Conservation (phyloP, 2,888 invertebrate species). For the Rugalucina vietnamica region DNA sequence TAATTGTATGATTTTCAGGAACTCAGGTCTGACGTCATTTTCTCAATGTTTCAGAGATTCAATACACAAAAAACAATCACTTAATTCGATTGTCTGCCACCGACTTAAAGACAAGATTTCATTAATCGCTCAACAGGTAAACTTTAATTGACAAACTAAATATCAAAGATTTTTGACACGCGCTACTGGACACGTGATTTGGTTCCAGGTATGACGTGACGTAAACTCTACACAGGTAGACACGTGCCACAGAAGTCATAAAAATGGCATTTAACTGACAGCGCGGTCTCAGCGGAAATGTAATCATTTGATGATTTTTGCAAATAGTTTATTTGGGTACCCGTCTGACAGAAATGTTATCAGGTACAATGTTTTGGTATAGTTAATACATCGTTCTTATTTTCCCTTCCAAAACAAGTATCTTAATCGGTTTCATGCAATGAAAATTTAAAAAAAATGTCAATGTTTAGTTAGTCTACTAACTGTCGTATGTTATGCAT, state of each 20-base stretch:
- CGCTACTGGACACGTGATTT: background rate
- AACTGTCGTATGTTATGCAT: too few relatives aligned
- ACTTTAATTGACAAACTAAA: background rate
- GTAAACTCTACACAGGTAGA: conserved; percentile 2
- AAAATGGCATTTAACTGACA: conserved; percentile 14
- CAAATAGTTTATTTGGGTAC: background rate
- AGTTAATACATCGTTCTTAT: background rate
- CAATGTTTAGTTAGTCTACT: too few relatives aligned
- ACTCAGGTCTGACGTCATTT: too few relatives aligned
- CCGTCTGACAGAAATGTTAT: background rate
- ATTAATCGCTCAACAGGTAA: background rate
- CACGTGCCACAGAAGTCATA: conserved; percentile 6
- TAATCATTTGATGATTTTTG: too few relatives aligned
- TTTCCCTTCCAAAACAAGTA: background rate
- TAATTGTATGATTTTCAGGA: too few relatives aligned
- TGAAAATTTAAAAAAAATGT: background rate
- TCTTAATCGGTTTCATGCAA: background rate
- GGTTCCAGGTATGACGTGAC: conserved; percentile 9
- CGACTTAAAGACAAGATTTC: conserved; percentile 6
- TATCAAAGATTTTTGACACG: background rate
- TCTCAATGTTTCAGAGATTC: too few relatives aligned
- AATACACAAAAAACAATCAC: too few relatives aligned
- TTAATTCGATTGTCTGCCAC: too few relatives aligned
- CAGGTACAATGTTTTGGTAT: background rate
- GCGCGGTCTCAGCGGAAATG: background rate